Conservation (phyloP, 2,888 invertebrate genomes). For the Gymnocheta viridis region DNA sequence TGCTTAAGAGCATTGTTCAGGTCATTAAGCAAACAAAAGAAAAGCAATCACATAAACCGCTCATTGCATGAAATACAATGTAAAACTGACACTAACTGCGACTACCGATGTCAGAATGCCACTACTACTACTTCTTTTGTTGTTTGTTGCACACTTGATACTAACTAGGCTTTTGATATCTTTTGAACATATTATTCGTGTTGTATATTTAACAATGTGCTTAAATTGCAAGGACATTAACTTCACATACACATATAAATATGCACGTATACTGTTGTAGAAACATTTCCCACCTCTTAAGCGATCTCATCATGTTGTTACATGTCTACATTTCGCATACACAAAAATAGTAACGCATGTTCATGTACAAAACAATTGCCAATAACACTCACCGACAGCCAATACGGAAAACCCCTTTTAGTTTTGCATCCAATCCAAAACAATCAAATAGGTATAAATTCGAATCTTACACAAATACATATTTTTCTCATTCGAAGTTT, state of each 20-base stretch:
- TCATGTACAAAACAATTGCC: not conserved
- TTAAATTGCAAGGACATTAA: constrained; percentile 55
- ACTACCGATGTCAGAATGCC: constrained; percentile 22
- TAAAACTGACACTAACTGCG: constrained; percentile 54
- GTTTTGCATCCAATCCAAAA: too few relatives aligned
- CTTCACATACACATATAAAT: not conserved
- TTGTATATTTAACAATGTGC: constrained; percentile 50
- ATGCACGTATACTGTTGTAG: not conserved
- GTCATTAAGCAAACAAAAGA: constrained; percentile 68
- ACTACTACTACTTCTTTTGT: not conserved
- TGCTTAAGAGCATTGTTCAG: constrained; percentile 49
- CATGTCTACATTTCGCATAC: constrained; percentile 30
- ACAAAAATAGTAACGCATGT: not conserved
- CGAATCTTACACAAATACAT: too few relatives aligned
- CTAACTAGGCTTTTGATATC: constrained; percentile 36
- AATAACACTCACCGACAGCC: not conserved
- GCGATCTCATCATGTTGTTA: constrained; percentile 47
- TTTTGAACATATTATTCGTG: constrained; percentile 31
- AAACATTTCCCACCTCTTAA: constrained; percentile 44
- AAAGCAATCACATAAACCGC: constrained; percentile 62
- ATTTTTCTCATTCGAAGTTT: too few relatives aligned
- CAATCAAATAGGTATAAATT: too few relatives aligned
- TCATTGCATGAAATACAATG: constrained; percentile 63
- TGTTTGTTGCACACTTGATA: constrained; percentile 3
- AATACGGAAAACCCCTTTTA: too few relatives aligned